Conservation (phyloP, 2,797 vertebrate genomes). For the Tapera naevia region DNA sequence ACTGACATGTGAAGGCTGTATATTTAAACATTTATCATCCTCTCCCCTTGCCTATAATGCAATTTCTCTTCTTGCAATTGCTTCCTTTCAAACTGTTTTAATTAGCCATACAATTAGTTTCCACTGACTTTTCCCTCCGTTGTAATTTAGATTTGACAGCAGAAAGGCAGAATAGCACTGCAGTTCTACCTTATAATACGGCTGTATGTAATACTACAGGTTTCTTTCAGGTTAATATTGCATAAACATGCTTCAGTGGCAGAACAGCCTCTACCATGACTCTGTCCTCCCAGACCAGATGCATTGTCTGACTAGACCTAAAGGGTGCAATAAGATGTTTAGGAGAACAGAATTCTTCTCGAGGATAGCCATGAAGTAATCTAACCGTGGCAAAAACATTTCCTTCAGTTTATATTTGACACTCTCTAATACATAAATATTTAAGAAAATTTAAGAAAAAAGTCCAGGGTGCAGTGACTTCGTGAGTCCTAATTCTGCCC, state of each 20-base stretch:
- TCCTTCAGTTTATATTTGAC: neutral
- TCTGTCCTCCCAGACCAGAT: neutral
- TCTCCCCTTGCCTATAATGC: slow-evolving; percentile 26
- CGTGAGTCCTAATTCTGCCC: neutral
- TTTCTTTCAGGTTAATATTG: neutral
- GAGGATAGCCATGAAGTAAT: neutral
- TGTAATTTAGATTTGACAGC: slow-evolving; percentile 42
- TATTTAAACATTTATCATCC: slow-evolving; percentile 62
- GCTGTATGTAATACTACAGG: neutral
- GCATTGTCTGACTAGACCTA: neutral
- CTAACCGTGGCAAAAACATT: neutral
- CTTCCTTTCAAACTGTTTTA: slow-evolving; percentile 56
- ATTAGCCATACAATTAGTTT: slow-evolving; percentile 64
- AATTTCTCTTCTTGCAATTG: slow-evolving; percentile 47
- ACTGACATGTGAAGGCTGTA: slow-evolving; percentile 53
- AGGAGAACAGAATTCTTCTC: neutral
- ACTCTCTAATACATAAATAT: neutral
- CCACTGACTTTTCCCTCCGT: slow-evolving; percentile 41
- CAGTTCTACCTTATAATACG: neutral
- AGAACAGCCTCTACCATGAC: neutral
- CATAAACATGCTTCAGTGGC: neutral
- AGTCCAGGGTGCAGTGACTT: neutral
- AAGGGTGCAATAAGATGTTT: neutral
- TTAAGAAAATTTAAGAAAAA: neutral
- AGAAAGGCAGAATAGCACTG: neutral